Percentiles rank a stretch among this genome's conserved stretches.
Conservation (phyloP, 2,888 invertebrate species). For the Amaurobius ferox region DNA sequence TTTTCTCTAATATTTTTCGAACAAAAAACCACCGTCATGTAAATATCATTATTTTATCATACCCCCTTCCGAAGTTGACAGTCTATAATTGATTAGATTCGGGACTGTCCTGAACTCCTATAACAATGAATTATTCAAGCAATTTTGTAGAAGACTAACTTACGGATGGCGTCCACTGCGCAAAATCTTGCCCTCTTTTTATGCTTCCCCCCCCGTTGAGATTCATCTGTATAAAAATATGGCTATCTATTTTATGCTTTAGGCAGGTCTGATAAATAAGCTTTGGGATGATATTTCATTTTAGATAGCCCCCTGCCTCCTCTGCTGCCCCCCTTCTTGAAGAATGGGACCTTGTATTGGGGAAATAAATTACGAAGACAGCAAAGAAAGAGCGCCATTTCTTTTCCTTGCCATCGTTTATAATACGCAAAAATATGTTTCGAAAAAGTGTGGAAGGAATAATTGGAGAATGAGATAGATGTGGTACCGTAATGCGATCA, state of each 20-base stretch:
- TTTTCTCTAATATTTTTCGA: constrained; percentile 16
- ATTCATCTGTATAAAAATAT: constrained; percentile 63
- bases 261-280: constrained; percentile 52
- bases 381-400: background rate
- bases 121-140: constrained; percentile 64
- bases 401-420: background rate
- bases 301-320: constrained; percentile 9
- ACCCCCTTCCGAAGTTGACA: constrained; percentile 44
- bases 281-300: constrained; percentile 60
- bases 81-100: constrained; percentile 56
- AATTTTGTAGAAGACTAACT: constrained; percentile 41
- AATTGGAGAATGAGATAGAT: constrained; percentile 13
- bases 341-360: constrained; percentile 8
- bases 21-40: constrained; percentile 36
- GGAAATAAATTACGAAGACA: constrained; percentile 16
- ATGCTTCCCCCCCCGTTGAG: background rate
- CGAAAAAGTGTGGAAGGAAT: constrained; percentile 7
- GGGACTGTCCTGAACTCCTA: constrained; percentile 45
- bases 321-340: background rate
- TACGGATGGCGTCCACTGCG: constrained; percentile 24
- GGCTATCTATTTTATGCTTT: constrained; percentile 49
- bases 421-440: constrained; percentile 18
- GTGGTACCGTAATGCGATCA: background rate
- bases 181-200: constrained; percentile 24
- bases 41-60: constrained; percentile 64